Conservation (phyloP, 2,888 invertebrate species). For the Melitaea athalia region DNA sequence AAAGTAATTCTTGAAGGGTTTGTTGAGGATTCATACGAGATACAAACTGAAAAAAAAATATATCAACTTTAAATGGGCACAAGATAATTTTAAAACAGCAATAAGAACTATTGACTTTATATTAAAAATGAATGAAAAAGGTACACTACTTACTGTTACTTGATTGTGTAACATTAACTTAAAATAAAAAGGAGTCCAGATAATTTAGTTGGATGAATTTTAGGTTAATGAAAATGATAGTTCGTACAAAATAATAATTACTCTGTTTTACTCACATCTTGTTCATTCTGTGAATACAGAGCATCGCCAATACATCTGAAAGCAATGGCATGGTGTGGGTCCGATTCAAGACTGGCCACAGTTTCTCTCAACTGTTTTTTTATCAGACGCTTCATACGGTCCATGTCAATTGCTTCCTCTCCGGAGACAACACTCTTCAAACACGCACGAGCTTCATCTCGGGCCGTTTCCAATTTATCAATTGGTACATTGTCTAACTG, state of each 20-base stretch:
- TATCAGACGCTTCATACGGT: conserved; percentile 87
- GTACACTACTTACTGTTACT: too few relatives aligned
- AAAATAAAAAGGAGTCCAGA: too few relatives aligned
- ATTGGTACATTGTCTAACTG: conserved; percentile 89
- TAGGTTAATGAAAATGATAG: background rate
- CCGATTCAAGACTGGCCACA: conserved; percentile 87
- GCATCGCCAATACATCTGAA: conserved; percentile 91
- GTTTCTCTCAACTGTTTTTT: conserved; percentile 86
- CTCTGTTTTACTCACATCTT: conserved; percentile 84
- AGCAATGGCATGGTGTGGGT: conserved; percentile 89
- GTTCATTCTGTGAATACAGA: conserved; percentile 88
- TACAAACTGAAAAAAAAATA: conserved; percentile 79
- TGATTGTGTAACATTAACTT: too few relatives aligned
- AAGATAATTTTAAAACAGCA: conserved; percentile 7
- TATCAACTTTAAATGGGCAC: conserved; percentile 11
- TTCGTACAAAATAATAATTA: background rate
- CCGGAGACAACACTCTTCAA: conserved; percentile 55
- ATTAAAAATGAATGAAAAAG: too few relatives aligned
- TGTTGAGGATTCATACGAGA: conserved; percentile 86
- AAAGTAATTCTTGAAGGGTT: conserved; percentile 82
- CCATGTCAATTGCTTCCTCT: conserved; percentile 86
- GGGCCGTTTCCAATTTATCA: conserved; percentile 84
- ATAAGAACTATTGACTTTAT: background rate
- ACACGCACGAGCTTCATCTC: conserved; percentile 76
- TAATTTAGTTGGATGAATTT: too few relatives aligned